Evolutionary conservation across 2,113 vertebrate species (phyloP).

Genomic region (Apteryx owenii): DNA sequence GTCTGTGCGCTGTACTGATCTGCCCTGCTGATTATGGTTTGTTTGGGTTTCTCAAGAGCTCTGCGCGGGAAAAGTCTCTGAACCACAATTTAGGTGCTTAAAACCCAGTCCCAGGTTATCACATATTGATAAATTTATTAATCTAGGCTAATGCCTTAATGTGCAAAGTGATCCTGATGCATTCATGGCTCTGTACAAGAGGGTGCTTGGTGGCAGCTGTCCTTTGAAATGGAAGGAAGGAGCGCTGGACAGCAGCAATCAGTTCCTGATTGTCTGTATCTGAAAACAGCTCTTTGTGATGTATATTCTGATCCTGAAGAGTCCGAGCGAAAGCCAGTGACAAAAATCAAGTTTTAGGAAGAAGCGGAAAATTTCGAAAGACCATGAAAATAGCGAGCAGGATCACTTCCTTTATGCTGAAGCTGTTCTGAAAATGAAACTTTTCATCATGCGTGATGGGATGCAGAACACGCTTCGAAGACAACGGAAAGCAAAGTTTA

Average conservation of each 20-base stretch:
- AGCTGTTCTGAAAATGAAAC: not conserved
- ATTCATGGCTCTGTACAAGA: not conserved
- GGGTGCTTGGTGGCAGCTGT: not conserved
- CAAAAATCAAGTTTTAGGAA: not conserved
- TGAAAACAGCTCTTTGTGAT: not conserved
- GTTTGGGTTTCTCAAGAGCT: conserved; percentile 42
- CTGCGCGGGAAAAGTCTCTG: not conserved
- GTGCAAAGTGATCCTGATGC: not conserved
- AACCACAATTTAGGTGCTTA: not conserved
- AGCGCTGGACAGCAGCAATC: not conserved
- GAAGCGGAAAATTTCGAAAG: not conserved
- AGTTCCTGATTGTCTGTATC: not conserved
- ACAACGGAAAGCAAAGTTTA: not conserved
- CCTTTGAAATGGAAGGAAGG: not conserved
- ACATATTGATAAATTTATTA: not conserved
- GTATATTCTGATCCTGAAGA: not conserved
- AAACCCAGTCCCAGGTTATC: not conserved
- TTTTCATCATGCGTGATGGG: not conserved
- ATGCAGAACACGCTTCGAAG: not conserved
- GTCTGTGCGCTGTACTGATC: not conserved
- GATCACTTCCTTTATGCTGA: not conserved
- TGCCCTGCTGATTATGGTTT: not conserved
- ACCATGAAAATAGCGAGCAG: not conserved
- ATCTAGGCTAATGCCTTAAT: not conserved
- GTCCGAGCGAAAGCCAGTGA: not conserved